These are phyloP conservation scores for Ctenicera cuprea DNA, from an alignment of 2,888 invertebrate genomes.

Conservation along the genomic window DNA sequence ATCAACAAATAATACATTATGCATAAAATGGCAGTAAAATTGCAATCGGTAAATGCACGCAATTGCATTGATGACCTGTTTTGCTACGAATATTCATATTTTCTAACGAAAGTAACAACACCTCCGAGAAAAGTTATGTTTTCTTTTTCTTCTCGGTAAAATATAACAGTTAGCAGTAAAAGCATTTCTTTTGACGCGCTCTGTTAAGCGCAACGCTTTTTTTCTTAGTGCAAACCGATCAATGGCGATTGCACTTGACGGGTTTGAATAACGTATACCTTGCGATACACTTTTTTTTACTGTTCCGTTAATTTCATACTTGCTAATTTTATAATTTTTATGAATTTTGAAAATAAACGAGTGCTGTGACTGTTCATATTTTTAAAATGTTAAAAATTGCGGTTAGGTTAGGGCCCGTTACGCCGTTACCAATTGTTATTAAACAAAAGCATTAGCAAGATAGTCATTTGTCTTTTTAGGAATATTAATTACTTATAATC, in stretches of 20 bases:
- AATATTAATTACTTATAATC: too few relatives aligned
- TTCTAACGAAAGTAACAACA: constrained; percentile 34
- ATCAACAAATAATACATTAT: not conserved
- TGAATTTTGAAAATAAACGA: not conserved
- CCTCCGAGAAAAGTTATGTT: constrained; percentile 7
- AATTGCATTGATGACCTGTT: constrained; percentile 18
- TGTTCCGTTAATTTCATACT: constrained; percentile 23
- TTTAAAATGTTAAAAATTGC: too few relatives aligned
- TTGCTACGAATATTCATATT: constrained; percentile 7
- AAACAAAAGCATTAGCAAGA: too few relatives aligned
- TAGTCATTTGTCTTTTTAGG: too few relatives aligned
- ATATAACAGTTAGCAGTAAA: constrained; percentile 30
- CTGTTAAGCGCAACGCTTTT: constrained; percentile 31
- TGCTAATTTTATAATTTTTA: constrained; percentile 16
- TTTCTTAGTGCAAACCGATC: constrained; percentile 18
- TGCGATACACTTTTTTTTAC: not conserved
- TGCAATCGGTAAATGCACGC: constrained; percentile 6
- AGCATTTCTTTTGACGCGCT: constrained; percentile 41
- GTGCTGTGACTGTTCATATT: not conserved
- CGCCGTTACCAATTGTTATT: too few relatives aligned
- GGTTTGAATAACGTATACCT: not conserved
- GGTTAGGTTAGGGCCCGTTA: not conserved
- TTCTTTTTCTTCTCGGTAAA: constrained; percentile 12
- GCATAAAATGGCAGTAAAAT: constrained; percentile 16
- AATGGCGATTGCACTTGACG: constrained; percentile 24